Evolutionary conservation across 2,888 invertebrate genomes (phyloP), one percentile per base, ranked within the genome.

Genomic region (Andrena dorsata): DNA sequence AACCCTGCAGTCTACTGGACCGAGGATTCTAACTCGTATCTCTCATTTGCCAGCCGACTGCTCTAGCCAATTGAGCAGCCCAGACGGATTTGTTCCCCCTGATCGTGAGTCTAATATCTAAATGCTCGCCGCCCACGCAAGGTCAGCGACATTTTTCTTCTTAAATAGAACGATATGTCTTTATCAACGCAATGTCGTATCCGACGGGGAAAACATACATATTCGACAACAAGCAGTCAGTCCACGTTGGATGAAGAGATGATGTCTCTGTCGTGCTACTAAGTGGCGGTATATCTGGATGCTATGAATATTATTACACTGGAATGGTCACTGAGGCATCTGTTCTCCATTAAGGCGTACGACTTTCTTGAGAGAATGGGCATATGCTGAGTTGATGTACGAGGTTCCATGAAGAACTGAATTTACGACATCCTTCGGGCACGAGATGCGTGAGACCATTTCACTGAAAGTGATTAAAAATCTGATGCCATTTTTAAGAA

Each of bases 81-180:
- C 79, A 69, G 69, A 58, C 63, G 63, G 23, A 70, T 79, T 65
- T 70, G 49, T 56, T 41, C 35, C 51, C 26, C 28, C 26, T 51
- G 41, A 41, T 41, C 16, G 13, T 10, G 13, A 30, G 69, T 70
- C 30, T 80, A 60, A 79, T 70, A 70, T 79, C 30, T 28, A 32
- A 79, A 79, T 60, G 64, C 26, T 6, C 7, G 51, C 60, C 60
- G 80, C 65, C 80, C 60, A 80, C 70, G 30, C 70, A 30, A 41
- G 26, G 60, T 49, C 60, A 10, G 47, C 58, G 65, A 49, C 56
- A 58, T 80, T 71, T 65, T 65, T 79, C 80, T 60, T 51, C n/a
- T 47, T 32, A 26, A 80, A 71, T n/a, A 5, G 23, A 7, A 41
- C 30, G 58, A 60, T 58, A 28, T 64, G 20, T 79, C 80, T 71